Base-by-base conservation (phyloP, 2,797 vertebrate genomes). In the Ceyx erithaca region DNA sequence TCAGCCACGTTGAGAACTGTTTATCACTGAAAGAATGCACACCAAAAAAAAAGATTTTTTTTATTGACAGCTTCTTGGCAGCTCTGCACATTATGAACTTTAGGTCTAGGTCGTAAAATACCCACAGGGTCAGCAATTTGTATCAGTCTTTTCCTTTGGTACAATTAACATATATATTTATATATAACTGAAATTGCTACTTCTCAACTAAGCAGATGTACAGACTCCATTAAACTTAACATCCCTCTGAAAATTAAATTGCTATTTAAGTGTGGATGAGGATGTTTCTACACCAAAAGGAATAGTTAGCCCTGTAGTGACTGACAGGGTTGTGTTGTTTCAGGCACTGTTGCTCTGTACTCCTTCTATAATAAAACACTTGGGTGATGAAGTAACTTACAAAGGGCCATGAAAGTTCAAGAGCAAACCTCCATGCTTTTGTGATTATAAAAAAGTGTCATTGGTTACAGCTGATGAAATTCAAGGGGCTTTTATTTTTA, bases 21-120 rank as follows among this genome's bases (percentile, higher is more conserved):
- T 89, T 70, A 67, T 58, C 82, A 40, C 10, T 75, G 23, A 83
- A 90, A 78, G 46, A 94, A 93, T 31, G 66, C 76, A 95, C 68
- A 80, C 55, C 11, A 23, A 86, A 82, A 90, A 92, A 67, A 26
- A 11, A 63, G 23, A 89, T 26, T 6, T 10, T 23, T 33, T 73
- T 92, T 93, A 90, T 33, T 81, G 61, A 87, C 78, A 66, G 33
- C 25, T 80, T 87, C 48, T 69, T 78, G 61, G 62, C 68, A 91
- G 64, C 72, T 66, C 78, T 61, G 77, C 79, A 64, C 30, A 46
- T 69, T 68, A 15, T 49, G 51, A 84, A 70, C 55, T 83, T 76
- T 57, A 85, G 69, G 61, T 41, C 26, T 72, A 43, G 30, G 33
- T 66, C 83, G 64, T 68, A 83, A 83, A 93, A 55, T 15, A 35